Base-by-base conservation (phyloP, 2,797 vertebrate species). In the Margarornis squamiger region DNA sequence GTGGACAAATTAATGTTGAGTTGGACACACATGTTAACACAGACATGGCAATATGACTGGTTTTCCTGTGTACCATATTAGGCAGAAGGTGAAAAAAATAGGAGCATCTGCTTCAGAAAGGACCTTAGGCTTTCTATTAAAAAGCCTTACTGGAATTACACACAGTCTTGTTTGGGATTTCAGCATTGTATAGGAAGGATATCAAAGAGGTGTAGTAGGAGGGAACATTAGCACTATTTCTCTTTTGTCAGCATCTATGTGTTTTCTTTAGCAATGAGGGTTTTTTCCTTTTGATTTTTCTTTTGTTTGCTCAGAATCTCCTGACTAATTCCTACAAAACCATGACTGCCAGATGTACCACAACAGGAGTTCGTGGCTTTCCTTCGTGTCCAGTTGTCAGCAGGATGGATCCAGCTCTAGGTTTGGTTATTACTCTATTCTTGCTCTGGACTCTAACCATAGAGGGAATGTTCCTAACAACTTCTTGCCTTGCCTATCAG, bases 201-300 rank as follows among this genome's bases (percentile, higher is more conserved):
- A 84, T 55, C 27, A 51, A 68, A 66, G 55, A 72, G 6, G 6
- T 70, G 12, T 21, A 54, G 63, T 49, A 59, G 75, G 55, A 81
- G 15, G 26, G 49, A 90, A 78, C 19, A 49, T 66, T 77, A 80
- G 73, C 58, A 32, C 12, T 48, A 41, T 66, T 63, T 68, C 13
- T 75, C 26, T 81, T 84, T 65, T 61, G 5, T 66, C 68, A 49
- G 39, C 26, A 62, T 5, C 5, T 23, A 65, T 6, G 10, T 36
- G 6, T 86, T 72, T 78, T 73, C 43, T 51, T 93, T 74, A 86
- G 61, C 63, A 65, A 17, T 2, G 1, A 75, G 65, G 5, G 0
- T 14, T 54, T 79, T 77, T 94, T 75, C 58, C 32, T 39, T 84
- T 51, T 93, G 71, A 94, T 95, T 94, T 49, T 93, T 82, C 63